phyloP scores from a whole-genome alignment of 2,888 invertebrate genomes.

The Cyaniris semiargus region DNA sequence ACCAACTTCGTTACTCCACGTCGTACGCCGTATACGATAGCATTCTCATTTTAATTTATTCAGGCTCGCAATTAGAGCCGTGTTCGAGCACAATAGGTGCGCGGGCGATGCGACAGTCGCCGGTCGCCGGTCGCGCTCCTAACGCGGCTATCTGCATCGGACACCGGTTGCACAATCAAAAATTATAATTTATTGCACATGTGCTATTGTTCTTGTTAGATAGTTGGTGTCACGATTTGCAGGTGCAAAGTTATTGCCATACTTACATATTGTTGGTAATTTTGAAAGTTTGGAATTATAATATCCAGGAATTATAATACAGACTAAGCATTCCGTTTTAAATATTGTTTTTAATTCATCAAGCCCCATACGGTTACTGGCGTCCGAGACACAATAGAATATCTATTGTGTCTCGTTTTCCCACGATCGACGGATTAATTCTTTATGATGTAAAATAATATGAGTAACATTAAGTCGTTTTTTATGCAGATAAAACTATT shows the following conservation, averaged over 20 bases:
- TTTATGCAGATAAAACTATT: no score
- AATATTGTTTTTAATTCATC: no score
- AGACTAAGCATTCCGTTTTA: no score
- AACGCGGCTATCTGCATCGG: conserved; percentile 73
- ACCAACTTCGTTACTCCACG: conserved; percentile 50
- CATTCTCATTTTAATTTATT: conserved; percentile 77
- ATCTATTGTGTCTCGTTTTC: no score
- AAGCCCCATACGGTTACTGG: no score
- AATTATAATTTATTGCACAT: conserved; percentile 52
- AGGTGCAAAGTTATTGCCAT: neutral
- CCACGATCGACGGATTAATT: no score
- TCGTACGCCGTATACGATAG: conserved; percentile 58
- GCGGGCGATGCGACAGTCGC: conserved; percentile 73
- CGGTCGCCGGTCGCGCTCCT: conserved; percentile 47
- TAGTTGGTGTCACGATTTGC: neutral
- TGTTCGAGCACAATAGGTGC: conserved; percentile 70
- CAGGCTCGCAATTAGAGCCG: conserved; percentile 74
- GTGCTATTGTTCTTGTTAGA: conserved; percentile 26
- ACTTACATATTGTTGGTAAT: neutral
- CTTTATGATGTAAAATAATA: no score
- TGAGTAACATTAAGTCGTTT: no score
- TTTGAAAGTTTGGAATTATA: no score
- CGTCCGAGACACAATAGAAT: no score
- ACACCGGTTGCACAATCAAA: conserved; percentile 49
- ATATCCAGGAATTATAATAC: no score